phyloP scores from a whole-genome alignment of 2,113 vertebrate genomes.

The Siniperca knerii region DNA sequence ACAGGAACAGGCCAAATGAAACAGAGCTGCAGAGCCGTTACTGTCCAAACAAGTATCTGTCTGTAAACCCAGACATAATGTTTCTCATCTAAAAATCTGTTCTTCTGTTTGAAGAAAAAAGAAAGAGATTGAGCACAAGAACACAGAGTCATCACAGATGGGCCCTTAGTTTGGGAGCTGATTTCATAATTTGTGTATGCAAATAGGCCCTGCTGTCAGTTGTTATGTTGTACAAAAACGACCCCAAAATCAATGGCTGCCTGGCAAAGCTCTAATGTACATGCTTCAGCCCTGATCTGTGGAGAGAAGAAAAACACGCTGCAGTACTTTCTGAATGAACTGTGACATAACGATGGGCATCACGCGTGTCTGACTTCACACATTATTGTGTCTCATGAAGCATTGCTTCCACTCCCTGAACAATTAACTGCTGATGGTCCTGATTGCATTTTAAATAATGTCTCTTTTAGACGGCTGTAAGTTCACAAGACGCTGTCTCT shows the following conservation, averaged over 20 bases:
- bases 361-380: conserved; percentile 43
- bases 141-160: conserved; percentile 46
- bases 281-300: background rate
- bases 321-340: conserved; percentile 66
- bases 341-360: conserved; percentile 26
- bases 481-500: conserved; percentile 22
- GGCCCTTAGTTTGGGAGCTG: conserved; percentile 10
- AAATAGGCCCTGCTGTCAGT: conserved; percentile 36
- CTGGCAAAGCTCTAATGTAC: background rate
- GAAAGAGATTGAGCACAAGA: background rate
- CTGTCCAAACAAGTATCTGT: conserved; percentile 8
- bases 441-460: background rate
- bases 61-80: conserved; percentile 26
- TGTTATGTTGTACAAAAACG: conserved; percentile 9
- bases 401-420: background rate
- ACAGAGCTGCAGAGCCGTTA: background rate
- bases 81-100: background rate
- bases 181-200: conserved; percentile 15
- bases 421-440: conserved; percentile 4
- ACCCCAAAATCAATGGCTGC: conserved; percentile 35
- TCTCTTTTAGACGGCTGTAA: background rate
- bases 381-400: background rate
- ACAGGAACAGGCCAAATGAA: background rate
- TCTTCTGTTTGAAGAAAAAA: conserved; percentile 10
- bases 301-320: conserved; percentile 17